Evolutionary conservation across 1,140 invertebrate species (phyloP).

Genomic region (Oncopodura yosiiana): DNA sequence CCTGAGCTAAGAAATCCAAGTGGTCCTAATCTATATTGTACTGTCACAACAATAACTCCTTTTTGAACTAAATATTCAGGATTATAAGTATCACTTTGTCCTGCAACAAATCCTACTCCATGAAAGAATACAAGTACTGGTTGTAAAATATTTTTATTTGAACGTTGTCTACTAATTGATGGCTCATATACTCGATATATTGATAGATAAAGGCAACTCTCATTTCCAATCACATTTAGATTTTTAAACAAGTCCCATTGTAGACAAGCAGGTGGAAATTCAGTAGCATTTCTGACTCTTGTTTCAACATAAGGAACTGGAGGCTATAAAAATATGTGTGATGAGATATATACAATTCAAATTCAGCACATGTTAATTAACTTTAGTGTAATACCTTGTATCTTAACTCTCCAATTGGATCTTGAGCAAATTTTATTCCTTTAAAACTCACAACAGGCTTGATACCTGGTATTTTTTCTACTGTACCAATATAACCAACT

Average conservation of each 20-base stretch:
- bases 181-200: conserved; percentile 13
- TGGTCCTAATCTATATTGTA: conserved; percentile 27
- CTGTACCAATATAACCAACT: conserved; percentile 18
- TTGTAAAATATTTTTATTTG: background rate
- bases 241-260: conserved; percentile 29
- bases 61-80: conserved; percentile 30
- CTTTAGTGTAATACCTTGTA: conserved; percentile 36
- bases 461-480: conserved; percentile 18
- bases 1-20: conserved; percentile 26
- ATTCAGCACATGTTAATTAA: background rate
- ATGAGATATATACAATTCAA: background rate
- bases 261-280: conserved; percentile 16
- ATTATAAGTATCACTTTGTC: conserved; percentile 29
- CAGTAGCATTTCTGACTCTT: conserved; percentile 15
- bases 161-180: background rate
- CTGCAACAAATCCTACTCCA: conserved; percentile 22
- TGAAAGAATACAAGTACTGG: conserved; percentile 23
- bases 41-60: conserved; percentile 29
- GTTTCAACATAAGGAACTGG: conserved; percentile 23
- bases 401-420: conserved; percentile 39
- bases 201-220: conserved; percentile 33
- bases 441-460: conserved; percentile 35
- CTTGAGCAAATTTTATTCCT: conserved; percentile 41
- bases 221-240: conserved; percentile 24
- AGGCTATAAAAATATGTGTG: conserved; percentile 9